A percentile compares a stretch with the other conserved stretches of the same genome.
Evolutionary conservation across 2,113 vertebrate species (phyloP).

Genomic region (Eptesicus fuscus): DNA sequence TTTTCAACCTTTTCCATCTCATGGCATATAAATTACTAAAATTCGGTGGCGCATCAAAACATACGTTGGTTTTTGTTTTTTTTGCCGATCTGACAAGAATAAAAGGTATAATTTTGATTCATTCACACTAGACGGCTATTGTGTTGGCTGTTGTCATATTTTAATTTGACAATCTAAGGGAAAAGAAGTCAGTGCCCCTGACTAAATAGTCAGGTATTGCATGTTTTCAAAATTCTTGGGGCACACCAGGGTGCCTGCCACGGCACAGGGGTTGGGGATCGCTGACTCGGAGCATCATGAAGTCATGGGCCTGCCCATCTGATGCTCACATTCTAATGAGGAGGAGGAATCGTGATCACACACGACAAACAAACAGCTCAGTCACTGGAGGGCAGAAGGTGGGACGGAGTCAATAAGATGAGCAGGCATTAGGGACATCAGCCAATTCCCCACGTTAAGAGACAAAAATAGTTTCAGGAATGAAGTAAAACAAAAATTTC

Average conservation of each 20-base stretch:
- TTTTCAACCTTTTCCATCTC: neutral
- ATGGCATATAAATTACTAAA: neutral
- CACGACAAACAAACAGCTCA: neutral
- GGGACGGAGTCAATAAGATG: neutral
- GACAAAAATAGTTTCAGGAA: neutral
- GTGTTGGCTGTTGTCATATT: neutral
- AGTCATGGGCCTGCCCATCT: neutral
- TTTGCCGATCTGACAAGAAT: neutral
- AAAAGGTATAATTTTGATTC: neutral
- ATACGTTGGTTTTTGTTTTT: neutral
- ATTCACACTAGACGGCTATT: neutral
- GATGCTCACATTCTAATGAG: neutral
- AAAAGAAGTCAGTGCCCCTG: neutral
- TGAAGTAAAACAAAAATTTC: conserved; percentile 8
- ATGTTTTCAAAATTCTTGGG: neutral
- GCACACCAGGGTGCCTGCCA: neutral
- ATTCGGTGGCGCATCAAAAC: neutral
- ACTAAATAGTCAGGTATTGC: neutral
- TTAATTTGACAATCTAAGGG: neutral
- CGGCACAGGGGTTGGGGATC: neutral
- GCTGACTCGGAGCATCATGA: neutral
- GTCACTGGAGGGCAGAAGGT: neutral
- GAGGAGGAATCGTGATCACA: neutral
- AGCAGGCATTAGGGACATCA: neutral
- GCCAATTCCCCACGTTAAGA: neutral